These are phyloP conservation scores for Parauchenoglanis punctatus DNA, from an alignment of 2,797 vertebrate species.

Conservation along the genomic window DNA sequence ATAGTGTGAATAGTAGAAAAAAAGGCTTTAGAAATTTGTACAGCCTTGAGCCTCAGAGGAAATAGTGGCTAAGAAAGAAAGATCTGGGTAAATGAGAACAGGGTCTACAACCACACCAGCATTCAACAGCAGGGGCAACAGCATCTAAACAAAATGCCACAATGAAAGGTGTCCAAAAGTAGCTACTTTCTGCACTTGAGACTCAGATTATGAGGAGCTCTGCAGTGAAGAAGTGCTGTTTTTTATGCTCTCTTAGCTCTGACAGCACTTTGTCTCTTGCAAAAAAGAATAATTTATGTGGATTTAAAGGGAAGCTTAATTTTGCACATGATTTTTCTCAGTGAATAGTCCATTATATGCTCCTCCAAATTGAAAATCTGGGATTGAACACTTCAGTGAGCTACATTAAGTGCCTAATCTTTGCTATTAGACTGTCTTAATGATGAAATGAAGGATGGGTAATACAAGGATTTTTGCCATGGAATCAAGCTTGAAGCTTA, in stretches of 20 bases:
- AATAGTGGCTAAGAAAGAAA: slow-evolving; percentile 35
- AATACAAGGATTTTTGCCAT: slow-evolving; percentile 13
- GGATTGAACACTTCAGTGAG: slow-evolving; percentile 13
- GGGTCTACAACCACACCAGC: not conserved
- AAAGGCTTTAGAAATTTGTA: slow-evolving; percentile 36
- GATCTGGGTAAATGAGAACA: slow-evolving; percentile 20
- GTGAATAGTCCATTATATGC: slow-evolving; percentile 5
- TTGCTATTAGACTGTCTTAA: slow-evolving; percentile 21
- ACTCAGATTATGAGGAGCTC: not conserved
- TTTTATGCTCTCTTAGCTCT: not conserved
- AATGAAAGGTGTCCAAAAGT: slow-evolving; percentile 1
- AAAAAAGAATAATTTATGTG: slow-evolving; percentile 5
- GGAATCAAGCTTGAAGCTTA: slow-evolving; percentile 4
- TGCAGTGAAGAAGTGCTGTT: not conserved
- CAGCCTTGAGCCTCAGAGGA: slow-evolving; percentile 32
- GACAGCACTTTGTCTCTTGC: not conserved
- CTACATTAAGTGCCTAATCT: slow-evolving; percentile 21
- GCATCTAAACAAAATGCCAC: slow-evolving; percentile 24
- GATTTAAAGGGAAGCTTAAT: slow-evolving; percentile 8
- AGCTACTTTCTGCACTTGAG: not conserved
- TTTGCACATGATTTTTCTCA: not conserved
- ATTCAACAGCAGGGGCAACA: slow-evolving; percentile 7
- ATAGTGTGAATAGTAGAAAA: slow-evolving; percentile 1
- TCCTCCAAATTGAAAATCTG: slow-evolving; percentile 21
- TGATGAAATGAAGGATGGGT: slow-evolving; percentile 12